Percentiles rank a stretch among this genome's conserved stretches.
phyloP scores from a whole-genome alignment of 2,888 invertebrate species.

The Thymelicus acteon region DNA sequence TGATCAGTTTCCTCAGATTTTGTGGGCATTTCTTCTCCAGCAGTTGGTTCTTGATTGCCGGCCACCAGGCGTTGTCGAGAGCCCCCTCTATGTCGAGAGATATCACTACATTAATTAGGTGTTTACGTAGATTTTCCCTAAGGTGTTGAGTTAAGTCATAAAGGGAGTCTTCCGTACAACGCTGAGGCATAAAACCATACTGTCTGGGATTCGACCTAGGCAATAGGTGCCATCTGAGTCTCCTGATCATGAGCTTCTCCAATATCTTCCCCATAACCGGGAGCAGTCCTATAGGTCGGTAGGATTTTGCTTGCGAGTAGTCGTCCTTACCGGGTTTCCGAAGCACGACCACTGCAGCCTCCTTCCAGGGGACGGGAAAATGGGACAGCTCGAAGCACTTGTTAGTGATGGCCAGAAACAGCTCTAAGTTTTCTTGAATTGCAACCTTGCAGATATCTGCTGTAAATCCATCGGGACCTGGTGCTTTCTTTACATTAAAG shows the following conservation, averaged over 20 bases:
- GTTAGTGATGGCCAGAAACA: too few relatives aligned
- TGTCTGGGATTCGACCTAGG: neutral
- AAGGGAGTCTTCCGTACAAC: conserved; percentile 19
- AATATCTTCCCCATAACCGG: conserved; percentile 22
- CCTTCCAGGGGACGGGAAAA: too few relatives aligned
- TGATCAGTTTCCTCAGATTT: neutral
- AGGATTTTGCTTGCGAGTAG: neutral
- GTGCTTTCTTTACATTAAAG: too few relatives aligned
- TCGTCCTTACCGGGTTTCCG: too few relatives aligned
- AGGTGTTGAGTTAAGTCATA: conserved; percentile 1
- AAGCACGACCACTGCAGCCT: too few relatives aligned
- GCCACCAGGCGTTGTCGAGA: conserved; percentile 23
- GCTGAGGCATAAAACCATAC: neutral
- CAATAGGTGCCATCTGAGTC: conserved; percentile 18
- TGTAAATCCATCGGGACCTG: too few relatives aligned
- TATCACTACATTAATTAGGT: neutral
- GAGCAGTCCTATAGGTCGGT: conserved; percentile 5
- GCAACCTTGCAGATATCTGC: too few relatives aligned
- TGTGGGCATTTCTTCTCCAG: neutral
- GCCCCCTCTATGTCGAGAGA: conserved; percentile 21
- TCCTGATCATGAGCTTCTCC: conserved; percentile 21
- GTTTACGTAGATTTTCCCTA: neutral
- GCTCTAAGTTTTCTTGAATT: too few relatives aligned
- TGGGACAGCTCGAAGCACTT: too few relatives aligned
- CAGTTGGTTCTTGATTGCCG: conserved; percentile 1